phyloP scores from a whole-genome alignment of 2,797 vertebrate species.

The Uromys caudimaculatus region DNA sequence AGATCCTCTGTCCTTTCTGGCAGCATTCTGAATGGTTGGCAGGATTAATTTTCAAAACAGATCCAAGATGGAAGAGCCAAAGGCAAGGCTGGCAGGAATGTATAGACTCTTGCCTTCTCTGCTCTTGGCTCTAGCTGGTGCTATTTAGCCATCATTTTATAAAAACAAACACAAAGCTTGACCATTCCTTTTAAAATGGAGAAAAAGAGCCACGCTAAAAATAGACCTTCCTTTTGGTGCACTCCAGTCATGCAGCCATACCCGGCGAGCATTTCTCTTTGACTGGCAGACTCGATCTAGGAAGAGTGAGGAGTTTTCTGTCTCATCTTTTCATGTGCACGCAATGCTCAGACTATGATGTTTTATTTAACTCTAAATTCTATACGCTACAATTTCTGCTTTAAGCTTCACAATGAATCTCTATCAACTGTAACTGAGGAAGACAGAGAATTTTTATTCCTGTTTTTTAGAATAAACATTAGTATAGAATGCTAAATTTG shows the following conservation, averaged over 20 bases:
- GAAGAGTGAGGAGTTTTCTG: background rate
- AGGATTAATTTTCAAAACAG: background rate
- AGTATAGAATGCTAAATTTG: background rate
- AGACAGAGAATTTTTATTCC: background rate
- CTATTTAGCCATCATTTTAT: constrained; percentile 45
- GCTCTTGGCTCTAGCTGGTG: constrained; percentile 21
- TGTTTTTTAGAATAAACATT: background rate
- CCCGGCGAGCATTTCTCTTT: background rate
- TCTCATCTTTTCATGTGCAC: background rate
- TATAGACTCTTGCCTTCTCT: constrained; percentile 23
- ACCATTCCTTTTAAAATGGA: constrained; percentile 38
- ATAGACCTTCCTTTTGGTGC: constrained; percentile 46
- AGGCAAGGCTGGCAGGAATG: background rate
- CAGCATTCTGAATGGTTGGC: constrained; percentile 30
- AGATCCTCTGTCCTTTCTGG: background rate
- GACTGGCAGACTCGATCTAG: background rate
- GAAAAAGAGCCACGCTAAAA: constrained; percentile 53
- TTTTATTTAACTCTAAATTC: constrained; percentile 44
- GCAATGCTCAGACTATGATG: background rate
- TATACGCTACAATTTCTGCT: background rate
- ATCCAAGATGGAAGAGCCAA: constrained; percentile 15
- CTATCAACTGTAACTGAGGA: background rate
- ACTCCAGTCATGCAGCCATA: background rate
- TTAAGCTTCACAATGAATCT: background rate
- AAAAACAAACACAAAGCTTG: constrained; percentile 48